Conservation (phyloP, 2,113 vertebrate species). For the Agelaius tricolor region DNA sequence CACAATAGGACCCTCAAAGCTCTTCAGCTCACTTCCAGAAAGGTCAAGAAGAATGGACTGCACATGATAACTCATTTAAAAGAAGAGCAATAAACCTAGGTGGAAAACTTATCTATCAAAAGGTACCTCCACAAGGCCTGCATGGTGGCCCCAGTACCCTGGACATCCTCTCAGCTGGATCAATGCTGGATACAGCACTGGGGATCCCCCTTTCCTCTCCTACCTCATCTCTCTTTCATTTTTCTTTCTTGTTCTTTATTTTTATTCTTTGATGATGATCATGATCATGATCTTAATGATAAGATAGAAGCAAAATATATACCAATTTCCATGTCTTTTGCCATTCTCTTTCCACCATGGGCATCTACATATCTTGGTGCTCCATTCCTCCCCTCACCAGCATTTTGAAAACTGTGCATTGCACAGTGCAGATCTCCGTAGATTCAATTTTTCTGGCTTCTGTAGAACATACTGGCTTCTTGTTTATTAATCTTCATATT, state of each 20-base stretch:
- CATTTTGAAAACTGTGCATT: background rate
- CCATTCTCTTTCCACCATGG: background rate
- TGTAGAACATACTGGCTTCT: background rate
- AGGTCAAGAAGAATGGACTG: background rate
- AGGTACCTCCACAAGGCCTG: background rate
- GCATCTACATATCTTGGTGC: background rate
- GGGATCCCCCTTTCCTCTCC: background rate
- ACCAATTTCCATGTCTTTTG: background rate
- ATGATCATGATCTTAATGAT: background rate
- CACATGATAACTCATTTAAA: background rate
- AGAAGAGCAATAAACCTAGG: background rate
- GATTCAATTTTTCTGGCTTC: background rate
- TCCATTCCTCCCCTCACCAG: background rate
- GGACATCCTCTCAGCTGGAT: background rate
- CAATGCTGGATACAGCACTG: background rate
- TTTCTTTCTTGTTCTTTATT: background rate
- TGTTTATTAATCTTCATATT: background rate
- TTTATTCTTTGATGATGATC: background rate
- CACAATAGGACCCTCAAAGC: background rate
- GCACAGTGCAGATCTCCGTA: background rate
- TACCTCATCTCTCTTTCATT: background rate
- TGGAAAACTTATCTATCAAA: background rate
- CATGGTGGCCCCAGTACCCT: background rate
- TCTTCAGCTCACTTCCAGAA: background rate
- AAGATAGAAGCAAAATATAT: background rate